These are phyloP conservation scores for Penaeus chinensis DNA, from an alignment of 1,140 invertebrate species.

Conservation along the genomic window DNA sequence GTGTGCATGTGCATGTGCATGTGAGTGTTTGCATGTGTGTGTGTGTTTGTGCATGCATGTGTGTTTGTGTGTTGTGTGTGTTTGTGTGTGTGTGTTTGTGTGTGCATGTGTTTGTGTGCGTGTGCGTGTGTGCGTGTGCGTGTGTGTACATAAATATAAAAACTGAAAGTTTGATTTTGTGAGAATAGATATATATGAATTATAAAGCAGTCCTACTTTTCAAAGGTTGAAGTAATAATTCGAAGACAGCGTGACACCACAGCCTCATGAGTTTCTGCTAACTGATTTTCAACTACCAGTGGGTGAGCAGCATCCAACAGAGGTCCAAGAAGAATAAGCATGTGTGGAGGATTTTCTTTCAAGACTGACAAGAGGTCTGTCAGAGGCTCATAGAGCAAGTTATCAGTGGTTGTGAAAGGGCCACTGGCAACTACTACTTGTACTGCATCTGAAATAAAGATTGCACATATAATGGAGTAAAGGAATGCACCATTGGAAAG, in stretches of 20 bases:
- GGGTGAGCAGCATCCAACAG: conserved; percentile 81
- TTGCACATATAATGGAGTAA: not conserved
- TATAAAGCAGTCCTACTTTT: conserved; percentile 68
- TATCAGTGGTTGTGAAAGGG: conserved; percentile 83
- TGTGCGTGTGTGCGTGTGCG: too few relatives aligned
- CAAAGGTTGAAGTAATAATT: conserved; percentile 73
- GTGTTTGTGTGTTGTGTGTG: too few relatives aligned
- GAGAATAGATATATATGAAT: too few relatives aligned
- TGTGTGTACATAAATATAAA: too few relatives aligned
- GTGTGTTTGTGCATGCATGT: too few relatives aligned
- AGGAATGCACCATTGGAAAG: not conserved
- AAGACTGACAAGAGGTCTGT: conserved; percentile 81
- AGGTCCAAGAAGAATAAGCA: conserved; percentile 85
- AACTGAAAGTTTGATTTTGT: too few relatives aligned
- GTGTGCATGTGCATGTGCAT: too few relatives aligned
- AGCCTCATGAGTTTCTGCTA: conserved; percentile 76
- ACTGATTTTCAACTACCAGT: conserved; percentile 72
- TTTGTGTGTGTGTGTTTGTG: too few relatives aligned
- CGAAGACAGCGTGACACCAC: conserved; percentile 79
- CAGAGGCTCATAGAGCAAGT: conserved; percentile 83
- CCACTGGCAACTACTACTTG: conserved; percentile 78
- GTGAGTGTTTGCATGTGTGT: too few relatives aligned
- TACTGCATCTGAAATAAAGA: conserved; percentile 39
- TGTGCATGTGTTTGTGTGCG: too few relatives aligned
- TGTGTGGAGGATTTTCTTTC: conserved; percentile 78